A percentile compares a stretch with the other conserved stretches of the same genome.
Conservation (phyloP, 2,113 vertebrate genomes). For the Stictonetta naevosa region DNA sequence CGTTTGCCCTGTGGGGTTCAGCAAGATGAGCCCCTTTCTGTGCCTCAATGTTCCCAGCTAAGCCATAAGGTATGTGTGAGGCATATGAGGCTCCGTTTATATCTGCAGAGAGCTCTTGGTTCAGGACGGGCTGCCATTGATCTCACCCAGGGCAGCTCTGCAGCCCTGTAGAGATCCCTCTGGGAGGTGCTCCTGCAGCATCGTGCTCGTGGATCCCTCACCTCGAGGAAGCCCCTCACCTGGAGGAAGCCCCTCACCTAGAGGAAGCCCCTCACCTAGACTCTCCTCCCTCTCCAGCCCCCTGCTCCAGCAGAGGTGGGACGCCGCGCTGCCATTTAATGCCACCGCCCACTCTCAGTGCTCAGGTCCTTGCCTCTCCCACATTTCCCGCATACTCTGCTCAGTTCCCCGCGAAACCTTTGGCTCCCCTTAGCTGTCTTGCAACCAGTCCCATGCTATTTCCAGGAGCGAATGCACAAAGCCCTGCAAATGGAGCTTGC, state of each 20-base stretch:
- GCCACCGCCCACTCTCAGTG: background rate
- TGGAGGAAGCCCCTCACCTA: background rate
- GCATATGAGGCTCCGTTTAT: background rate
- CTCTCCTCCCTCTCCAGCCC: background rate
- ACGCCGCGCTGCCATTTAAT: background rate
- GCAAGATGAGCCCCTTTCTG: background rate
- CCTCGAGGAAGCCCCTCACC: background rate
- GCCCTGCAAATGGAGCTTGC: background rate
- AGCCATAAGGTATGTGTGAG: background rate
- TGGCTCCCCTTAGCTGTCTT: background rate
- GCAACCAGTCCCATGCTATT: background rate
- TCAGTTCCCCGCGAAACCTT: background rate
- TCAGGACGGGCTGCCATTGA: background rate
- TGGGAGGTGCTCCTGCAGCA: background rate
- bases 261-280: background rate
- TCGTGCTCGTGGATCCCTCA: background rate
- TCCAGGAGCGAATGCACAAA: background rate
- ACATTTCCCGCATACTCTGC: fast-evolving
- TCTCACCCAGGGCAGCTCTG: background rate
- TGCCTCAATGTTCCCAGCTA: background rate
- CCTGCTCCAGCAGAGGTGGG: background rate
- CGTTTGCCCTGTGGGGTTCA: background rate
- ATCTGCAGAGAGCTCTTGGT: background rate
- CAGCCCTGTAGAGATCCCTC: background rate
- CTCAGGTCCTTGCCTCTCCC: background rate